These are phyloP conservation scores for Drosophila rhopaloa DNA, from an alignment of 1,140 invertebrate species.

Conservation along the genomic window DNA sequence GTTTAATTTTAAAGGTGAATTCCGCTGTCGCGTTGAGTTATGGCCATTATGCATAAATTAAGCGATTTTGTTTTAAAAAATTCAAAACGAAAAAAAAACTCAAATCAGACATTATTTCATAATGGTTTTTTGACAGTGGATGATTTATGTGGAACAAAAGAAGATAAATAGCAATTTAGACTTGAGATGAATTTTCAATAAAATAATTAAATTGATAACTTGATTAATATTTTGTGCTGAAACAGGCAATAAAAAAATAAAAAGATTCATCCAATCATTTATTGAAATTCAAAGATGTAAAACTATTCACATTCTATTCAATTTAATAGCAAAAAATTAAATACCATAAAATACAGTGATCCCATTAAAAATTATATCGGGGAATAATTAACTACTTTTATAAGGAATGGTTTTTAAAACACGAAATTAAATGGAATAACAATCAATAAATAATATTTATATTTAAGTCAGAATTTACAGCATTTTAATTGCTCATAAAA, in stretches of 20 bases:
- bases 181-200: slow-evolving; percentile 3
- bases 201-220: slow-evolving; percentile 8
- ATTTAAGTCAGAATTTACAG: not conserved
- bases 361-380: too few relatives aligned
- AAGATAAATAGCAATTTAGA: slow-evolving; percentile 3
- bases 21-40: slow-evolving; percentile 66
- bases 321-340: too few relatives aligned
- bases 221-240: not conserved
- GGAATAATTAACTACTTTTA: too few relatives aligned
- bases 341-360: too few relatives aligned
- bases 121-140: slow-evolving; percentile 18
- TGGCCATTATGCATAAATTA: slow-evolving; percentile 74
- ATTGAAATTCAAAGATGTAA: not conserved
- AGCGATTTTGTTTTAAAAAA: slow-evolving; percentile 42
- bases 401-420: too few relatives aligned
- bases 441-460: not conserved
- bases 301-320: not conserved
- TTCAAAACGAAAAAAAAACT: slow-evolving; percentile 21
- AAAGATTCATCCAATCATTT: not conserved
- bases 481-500: not conserved
- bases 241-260: not conserved
- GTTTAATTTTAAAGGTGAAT: slow-evolving; percentile 49
- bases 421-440: too few relatives aligned
- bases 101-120: slow-evolving; percentile 10
- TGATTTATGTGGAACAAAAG: slow-evolving; percentile 27